Evolutionary conservation across 2,113 vertebrate genomes (phyloP).

Genomic region (Tachycineta bicolor): DNA sequence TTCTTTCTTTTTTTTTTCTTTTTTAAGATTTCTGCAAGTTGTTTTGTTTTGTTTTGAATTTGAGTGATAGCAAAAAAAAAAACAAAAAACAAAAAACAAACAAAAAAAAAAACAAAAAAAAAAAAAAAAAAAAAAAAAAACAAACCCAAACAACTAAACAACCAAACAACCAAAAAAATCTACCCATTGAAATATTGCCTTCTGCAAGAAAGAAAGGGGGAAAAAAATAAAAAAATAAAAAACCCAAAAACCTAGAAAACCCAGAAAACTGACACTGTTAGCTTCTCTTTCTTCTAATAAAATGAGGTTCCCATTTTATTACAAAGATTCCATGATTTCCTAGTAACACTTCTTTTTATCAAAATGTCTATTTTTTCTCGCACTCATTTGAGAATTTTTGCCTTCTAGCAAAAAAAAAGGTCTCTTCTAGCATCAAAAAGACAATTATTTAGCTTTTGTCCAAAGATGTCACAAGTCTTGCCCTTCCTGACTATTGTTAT

Average conservation of each 20-base stretch:
- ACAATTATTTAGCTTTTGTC: not conserved
- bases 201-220: not conserved
- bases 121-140: too few relatives aligned
- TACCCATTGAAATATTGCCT: not conserved
- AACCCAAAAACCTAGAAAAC: not conserved
- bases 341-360: not conserved
- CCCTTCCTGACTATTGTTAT: not conserved
- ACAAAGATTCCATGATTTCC: not conserved
- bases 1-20: not conserved
- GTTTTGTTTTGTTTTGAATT: not conserved
- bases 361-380: not conserved
- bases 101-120: too few relatives aligned
- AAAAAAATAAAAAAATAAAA: not conserved
- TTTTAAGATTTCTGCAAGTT: not conserved
- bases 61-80: not conserved
- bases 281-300: not conserved
- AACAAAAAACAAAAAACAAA: too few relatives aligned
- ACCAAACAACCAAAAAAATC: not conserved
- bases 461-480: not conserved
- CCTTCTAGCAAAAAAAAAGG: too few relatives aligned
- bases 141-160: rapidly evolving
- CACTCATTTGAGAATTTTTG: not conserved
- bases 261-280: not conserved
- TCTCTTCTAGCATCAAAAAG: not conserved
- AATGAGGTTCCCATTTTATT: not conserved